Conservation (phyloP, 64 coral and sea anemone species). For the Stylophora pistillata region DNA sequence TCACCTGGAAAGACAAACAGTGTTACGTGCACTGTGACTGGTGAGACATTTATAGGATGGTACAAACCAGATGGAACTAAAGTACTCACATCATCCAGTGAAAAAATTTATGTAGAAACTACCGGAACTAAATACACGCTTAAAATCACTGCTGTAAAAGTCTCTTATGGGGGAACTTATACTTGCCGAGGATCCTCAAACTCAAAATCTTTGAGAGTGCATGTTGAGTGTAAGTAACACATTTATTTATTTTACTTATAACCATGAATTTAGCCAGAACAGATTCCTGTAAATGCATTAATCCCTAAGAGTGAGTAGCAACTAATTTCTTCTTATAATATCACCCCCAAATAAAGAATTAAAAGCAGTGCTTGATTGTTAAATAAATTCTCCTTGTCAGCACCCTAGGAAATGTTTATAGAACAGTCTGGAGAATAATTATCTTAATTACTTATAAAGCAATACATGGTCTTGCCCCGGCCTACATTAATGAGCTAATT, state of each 20-base stretch:
- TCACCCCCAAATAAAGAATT: no score
- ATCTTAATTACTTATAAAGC: no score
- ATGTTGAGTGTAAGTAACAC: constrained; percentile 34
- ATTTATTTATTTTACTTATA: no score
- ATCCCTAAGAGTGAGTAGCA: background rate
- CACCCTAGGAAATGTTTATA: no score
- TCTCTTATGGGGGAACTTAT: constrained; percentile 19
- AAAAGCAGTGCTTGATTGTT: no score
- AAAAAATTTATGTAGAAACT: background rate
- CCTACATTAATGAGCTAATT: no score
- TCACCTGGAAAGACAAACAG: background rate
- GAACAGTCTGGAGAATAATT: no score
- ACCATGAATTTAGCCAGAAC: background rate
- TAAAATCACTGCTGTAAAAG: background rate
- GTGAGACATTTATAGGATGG: constrained; percentile 37
- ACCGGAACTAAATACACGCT: background rate
- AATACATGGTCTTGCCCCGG: no score
- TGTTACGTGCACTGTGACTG: background rate
- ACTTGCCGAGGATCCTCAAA: constrained; percentile 13
- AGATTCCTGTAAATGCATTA: no score
- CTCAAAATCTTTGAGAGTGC: background rate
- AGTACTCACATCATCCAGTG: background rate
- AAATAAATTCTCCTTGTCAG: no score
- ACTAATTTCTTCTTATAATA: no score
- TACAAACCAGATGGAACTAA: background rate